These are phyloP conservation scores for Nowickia ferox DNA, from an alignment of 2,888 invertebrate species.

Conservation along the genomic window DNA sequence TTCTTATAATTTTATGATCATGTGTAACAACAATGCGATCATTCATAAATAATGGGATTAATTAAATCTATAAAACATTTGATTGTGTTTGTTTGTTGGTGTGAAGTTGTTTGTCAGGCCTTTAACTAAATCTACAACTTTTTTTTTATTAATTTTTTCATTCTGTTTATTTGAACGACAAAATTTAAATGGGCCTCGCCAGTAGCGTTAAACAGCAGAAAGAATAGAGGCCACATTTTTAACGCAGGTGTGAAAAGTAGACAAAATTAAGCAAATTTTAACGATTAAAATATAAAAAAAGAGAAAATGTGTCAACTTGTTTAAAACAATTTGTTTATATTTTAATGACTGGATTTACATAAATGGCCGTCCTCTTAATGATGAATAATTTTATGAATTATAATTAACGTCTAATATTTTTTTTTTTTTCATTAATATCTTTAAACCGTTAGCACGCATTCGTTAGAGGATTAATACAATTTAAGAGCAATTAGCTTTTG, in stretches of 20 bases:
- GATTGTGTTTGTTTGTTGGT: conserved; percentile 31
- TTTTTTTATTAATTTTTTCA: background rate
- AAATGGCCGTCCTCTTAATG: background rate
- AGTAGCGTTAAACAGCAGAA: conserved; percentile 21
- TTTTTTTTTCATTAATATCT: background rate
- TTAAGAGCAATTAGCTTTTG: too few relatives aligned
- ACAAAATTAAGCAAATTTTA: conserved; percentile 29
- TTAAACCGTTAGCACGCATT: background rate
- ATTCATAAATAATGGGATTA: conserved; percentile 61
- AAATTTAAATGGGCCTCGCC: background rate
- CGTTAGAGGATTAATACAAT: too few relatives aligned
- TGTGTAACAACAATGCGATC: conserved; percentile 30
- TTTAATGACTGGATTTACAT: conserved; percentile 4
- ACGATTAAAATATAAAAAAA: background rate
- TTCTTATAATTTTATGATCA: conserved; percentile 80
- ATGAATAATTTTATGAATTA: background rate
- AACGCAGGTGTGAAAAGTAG: conserved; percentile 54
- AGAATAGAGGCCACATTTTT: background rate
- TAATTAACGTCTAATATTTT: background rate
- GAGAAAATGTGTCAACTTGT: conserved; percentile 34
- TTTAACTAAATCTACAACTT: background rate
- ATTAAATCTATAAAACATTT: conserved; percentile 53
- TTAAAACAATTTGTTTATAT: conserved; percentile 15
- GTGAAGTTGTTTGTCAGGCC: conserved; percentile 10
- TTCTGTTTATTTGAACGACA: background rate